Conservation (phyloP, 2,888 invertebrate genomes). For the Hyppa rectilinea region DNA sequence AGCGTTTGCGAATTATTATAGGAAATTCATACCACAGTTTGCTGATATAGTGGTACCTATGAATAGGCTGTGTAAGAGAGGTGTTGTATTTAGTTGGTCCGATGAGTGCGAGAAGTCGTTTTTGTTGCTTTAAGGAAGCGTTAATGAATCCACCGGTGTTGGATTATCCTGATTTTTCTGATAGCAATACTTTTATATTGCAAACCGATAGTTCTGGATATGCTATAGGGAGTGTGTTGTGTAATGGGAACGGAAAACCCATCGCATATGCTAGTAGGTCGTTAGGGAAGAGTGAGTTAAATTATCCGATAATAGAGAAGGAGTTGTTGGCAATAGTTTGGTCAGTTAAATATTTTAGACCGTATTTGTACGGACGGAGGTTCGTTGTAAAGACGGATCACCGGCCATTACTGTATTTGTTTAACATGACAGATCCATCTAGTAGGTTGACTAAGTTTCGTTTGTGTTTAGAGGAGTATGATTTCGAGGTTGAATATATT, state of each 20-base stretch:
- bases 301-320: too few species aligned
- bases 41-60: conserved; percentile 6
- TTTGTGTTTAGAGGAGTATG: too few species aligned
- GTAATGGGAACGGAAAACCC: conserved; percentile 16
- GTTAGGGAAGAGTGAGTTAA: conserved; percentile 5
- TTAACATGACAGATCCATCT: too few species aligned
- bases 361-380: too few species aligned
- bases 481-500: too few species aligned
- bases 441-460: too few species aligned
- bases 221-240: conserved; percentile 11
- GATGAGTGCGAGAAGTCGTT: conserved; percentile 13
- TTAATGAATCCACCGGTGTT: conserved; percentile 12
- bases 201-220: conserved; percentile 21
- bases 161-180: conserved; percentile 23
- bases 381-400: too few species aligned
- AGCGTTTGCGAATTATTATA: too few species aligned
- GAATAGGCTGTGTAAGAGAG: not conserved
- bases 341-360: too few species aligned
- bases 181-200: conserved; percentile 4
- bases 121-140: conserved; percentile 7
- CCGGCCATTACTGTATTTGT: too few species aligned
- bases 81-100: conserved; percentile 2
- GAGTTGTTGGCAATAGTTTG: too few species aligned
- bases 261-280: conserved; percentile 16
- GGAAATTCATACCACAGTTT: too few species aligned